Evolutionary conservation across 1,140 invertebrate genomes (phyloP).

Genomic region (Drosophila orosa): DNA sequence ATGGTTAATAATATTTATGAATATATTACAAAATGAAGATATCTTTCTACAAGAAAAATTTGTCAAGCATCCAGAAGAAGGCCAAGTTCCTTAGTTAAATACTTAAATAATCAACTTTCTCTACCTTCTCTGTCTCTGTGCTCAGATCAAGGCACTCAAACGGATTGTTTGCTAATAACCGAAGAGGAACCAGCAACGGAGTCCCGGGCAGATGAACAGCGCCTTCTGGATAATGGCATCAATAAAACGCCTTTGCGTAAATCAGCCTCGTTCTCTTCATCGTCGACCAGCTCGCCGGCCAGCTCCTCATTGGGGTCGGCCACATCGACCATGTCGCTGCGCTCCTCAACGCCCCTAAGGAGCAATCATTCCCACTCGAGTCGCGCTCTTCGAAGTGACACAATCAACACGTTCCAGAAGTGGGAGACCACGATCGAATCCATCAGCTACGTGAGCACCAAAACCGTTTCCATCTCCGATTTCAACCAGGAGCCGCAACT

Average conservation of each 20-base stretch:
- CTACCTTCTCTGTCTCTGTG: neutral
- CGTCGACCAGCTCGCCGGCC: constrained; percentile 60
- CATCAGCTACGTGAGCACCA: constrained; percentile 80
- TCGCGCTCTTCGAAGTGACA: constrained; percentile 68
- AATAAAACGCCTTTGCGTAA: constrained; percentile 69
- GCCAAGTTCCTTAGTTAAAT: neutral
- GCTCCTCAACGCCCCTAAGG: constrained; percentile 66
- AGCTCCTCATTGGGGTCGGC: constrained; percentile 73
- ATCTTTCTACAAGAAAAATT: neutral
- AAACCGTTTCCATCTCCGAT: constrained; percentile 76
- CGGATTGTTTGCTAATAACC: constrained; percentile 73
- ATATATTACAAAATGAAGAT: too few relatives aligned
- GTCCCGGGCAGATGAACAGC: constrained; percentile 4
- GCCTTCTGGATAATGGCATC: constrained; percentile 29
- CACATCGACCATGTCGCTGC: constrained; percentile 76
- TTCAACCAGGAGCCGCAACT: constrained; percentile 61
- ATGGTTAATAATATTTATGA: neutral
- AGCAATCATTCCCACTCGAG: constrained; percentile 29
- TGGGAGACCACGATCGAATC: constrained; percentile 83
- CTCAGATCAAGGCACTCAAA: constrained; percentile 80
- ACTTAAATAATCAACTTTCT: constrained; percentile 6
- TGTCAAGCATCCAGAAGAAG: neutral
- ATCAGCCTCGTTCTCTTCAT: constrained; percentile 76
- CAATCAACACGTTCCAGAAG: constrained; percentile 80
- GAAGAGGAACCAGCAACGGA: constrained; percentile 49